Percentiles rank a stretch among this genome's conserved stretches.
phyloP scores from a whole-genome alignment of 1,140 invertebrate species.

The Orius insidiosus region DNA sequence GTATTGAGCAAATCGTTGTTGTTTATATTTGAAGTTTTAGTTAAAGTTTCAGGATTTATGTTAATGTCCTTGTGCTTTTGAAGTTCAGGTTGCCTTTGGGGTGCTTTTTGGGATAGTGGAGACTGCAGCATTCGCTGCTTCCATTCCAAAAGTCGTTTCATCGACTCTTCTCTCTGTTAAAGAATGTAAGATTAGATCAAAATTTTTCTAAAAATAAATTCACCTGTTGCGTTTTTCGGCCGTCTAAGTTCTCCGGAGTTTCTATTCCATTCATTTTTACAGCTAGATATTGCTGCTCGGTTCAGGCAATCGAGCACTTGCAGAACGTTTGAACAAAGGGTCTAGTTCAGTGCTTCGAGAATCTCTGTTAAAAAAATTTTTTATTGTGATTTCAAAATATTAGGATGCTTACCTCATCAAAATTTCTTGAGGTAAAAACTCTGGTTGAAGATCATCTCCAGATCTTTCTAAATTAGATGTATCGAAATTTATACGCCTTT shows the following conservation, averaged over 20 bases:
- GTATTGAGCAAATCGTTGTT: neutral
- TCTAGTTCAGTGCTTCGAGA: too few species aligned
- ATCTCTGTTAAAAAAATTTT: too few species aligned
- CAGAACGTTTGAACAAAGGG: conserved; percentile 43
- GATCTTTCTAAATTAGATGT: too few species aligned
- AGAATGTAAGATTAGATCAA: neutral
- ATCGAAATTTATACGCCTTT: too few species aligned
- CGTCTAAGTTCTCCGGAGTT: conserved; percentile 29
- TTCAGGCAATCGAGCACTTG: conserved; percentile 53
- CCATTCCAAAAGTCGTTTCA: conserved; percentile 79
- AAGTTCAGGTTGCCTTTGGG: conserved; percentile 1
- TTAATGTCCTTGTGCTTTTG: neutral
- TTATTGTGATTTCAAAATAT: too few species aligned
- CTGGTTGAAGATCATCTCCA: too few species aligned
- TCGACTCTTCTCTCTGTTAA: conserved; percentile 75
- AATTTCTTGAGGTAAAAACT: too few species aligned
- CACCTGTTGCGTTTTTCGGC: conserved; percentile 46
- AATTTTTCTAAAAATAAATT: conserved; percentile 12
- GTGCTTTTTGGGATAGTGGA: conserved; percentile 31
- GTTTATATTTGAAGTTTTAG: neutral
- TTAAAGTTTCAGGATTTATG: neutral
- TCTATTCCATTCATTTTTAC: conserved; percentile 11
- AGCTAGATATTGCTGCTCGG: conserved; percentile 14
- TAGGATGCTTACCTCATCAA: too few species aligned
- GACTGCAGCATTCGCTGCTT: conserved; percentile 83